Conservation (phyloP, 2,797 vertebrate species). For the Fistularia commersonii region DNA sequence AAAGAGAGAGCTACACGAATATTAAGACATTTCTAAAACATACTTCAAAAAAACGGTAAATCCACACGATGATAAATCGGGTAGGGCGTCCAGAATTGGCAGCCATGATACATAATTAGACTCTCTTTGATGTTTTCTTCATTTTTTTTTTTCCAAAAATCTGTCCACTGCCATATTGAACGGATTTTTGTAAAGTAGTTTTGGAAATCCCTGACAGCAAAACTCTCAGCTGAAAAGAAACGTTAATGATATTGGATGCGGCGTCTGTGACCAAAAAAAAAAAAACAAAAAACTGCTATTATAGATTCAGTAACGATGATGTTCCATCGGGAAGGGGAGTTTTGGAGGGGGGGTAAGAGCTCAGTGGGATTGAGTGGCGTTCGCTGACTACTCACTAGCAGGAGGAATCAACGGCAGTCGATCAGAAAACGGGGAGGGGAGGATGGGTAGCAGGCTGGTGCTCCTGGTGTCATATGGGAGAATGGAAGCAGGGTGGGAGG, state of each 20-base stretch:
- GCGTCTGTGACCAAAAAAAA: constrained; percentile 5
- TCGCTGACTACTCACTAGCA: constrained; percentile 9
- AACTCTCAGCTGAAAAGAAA: not conserved
- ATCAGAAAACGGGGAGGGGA: not conserved
- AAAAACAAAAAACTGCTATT: constrained; percentile 5
- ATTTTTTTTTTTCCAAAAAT: too few species aligned
- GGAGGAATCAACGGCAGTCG: constrained; percentile 7
- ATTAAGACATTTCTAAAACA: too few species aligned
- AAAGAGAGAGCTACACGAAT: too few species aligned
- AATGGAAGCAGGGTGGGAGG: constrained; percentile 12
- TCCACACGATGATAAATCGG: too few species aligned
- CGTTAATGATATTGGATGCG: constrained; percentile 17
- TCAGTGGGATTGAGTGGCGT: constrained; percentile 22
- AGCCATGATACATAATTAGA: too few species aligned
- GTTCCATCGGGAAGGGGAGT: constrained; percentile 13
- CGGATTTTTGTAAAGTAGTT: not conserved
- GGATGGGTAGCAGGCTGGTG: constrained; percentile 13
- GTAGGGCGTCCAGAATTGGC: too few species aligned
- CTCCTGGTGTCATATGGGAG: constrained; percentile 8
- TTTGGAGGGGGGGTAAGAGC: constrained; percentile 25
- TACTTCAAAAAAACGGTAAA: too few species aligned
- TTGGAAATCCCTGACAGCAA: not conserved
- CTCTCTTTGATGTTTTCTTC: too few species aligned
- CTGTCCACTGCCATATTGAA: constrained; percentile 2
- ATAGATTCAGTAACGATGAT: constrained; percentile 22